Base-by-base conservation (phyloP, 2,888 invertebrate species). In the Achlya flavicornis region DNA sequence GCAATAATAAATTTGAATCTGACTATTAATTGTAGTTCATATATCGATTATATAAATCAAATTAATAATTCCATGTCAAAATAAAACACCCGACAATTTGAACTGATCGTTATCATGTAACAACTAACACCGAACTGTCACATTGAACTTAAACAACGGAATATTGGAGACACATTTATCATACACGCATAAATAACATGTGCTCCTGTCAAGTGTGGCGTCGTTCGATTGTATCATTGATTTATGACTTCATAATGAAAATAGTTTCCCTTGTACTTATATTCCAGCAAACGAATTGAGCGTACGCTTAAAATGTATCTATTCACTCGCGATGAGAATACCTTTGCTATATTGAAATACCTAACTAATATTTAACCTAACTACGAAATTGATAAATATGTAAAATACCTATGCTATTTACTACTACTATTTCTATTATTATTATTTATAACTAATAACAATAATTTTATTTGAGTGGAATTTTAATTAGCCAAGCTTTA, bases 191-290 rank as follows among this genome's bases (percentile, higher is more conserved):
- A 86, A 87, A 88, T 86, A 90, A 87, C 87, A 87, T 84, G 81
- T 87, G 87, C 84, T 84, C 74, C 83, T 79, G 87, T 88, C 88
- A 87, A 86, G 81, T 83, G 83, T 83, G 80, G 83, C 84, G 86
- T 85, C 82, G 84, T 84, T 83, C 85, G 85, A 90, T 89, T 87
- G 86, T 85, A 88, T 90, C 88, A 85, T 83, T 91, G 92, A 92
- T 92, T 91, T 91, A 91, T 91, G 87, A 84, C 80, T 87, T 84
- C 85, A 88, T 90, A 90, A 90, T 91, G 91, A 89, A 91, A 91
- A 92, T 90, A 90, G 91, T 90, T 91, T 84, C 83, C 73, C 80
- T 76, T 82, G 78, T 26, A 26, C 35, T 35, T 4, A 7, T 82
- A 80, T 82, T 72, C 74, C 71, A 70, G 73, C 74, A 75, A 74